Evolutionary conservation across 2,113 vertebrate genomes (phyloP).

Genomic region (Paralichthys olivaceus): DNA sequence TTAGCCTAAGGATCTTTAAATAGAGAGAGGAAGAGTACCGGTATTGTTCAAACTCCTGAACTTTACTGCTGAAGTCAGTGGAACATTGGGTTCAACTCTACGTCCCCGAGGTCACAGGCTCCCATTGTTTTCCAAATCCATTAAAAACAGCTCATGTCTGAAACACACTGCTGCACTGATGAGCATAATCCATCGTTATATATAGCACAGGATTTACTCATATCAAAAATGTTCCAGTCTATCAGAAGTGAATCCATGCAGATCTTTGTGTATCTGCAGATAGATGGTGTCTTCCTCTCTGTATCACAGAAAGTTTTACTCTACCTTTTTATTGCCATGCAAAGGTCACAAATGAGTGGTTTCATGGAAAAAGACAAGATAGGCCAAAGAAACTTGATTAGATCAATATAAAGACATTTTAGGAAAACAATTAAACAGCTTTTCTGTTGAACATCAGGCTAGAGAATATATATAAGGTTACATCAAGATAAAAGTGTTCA

Average conservation of each 20-base stretch:
- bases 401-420: not conserved
- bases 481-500: too few relatives aligned
- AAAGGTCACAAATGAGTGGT: not conserved
- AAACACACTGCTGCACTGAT: slow-evolving; percentile 14
- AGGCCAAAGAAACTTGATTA: not conserved
- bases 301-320: not conserved
- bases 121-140: too few relatives aligned
- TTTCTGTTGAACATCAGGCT: not conserved
- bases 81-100: too few relatives aligned
- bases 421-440: not conserved
- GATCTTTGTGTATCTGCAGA: not conserved
- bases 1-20: too few relatives aligned
- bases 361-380: not conserved
- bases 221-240: too few relatives aligned
- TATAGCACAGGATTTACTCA: not conserved
- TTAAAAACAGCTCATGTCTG: slow-evolving; percentile 1
- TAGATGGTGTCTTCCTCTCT: not conserved
- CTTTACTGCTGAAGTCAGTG: too few relatives aligned
- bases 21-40: too few relatives aligned
- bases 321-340: not conserved
- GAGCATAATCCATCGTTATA: slow-evolving; percentile 15
- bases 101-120: too few relatives aligned
- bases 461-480: too few relatives aligned
- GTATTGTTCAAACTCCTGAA: too few relatives aligned
- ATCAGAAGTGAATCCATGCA: too few relatives aligned